These are phyloP conservation scores for Ariopsis seemanni DNA, from an alignment of 2,113 vertebrate species.

Conservation along the genomic window DNA sequence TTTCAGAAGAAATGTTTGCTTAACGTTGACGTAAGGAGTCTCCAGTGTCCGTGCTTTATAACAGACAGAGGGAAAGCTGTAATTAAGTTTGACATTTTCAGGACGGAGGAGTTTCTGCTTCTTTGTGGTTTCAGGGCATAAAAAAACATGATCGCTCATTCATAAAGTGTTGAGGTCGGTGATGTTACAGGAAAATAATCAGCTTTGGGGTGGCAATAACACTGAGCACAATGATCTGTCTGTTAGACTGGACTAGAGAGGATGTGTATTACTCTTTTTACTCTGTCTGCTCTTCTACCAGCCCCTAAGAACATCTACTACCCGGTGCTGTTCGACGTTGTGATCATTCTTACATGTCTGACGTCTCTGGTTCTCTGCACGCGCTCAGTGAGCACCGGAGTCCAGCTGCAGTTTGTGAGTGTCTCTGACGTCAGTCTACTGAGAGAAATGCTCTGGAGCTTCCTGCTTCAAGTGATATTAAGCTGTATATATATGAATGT, in stretches of 20 bases:
- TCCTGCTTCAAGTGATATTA: neutral
- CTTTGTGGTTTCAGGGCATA: neutral
- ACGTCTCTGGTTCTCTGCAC: slow-evolving; percentile 81
- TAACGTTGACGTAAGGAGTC: neutral
- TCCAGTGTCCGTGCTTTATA: neutral
- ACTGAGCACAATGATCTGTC: neutral
- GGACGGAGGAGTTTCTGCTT: neutral
- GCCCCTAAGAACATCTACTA: slow-evolving; percentile 84
- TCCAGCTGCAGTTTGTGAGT: slow-evolving; percentile 83
- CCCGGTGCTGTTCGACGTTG: slow-evolving; percentile 86
- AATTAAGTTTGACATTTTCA: neutral
- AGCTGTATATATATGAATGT: neutral
- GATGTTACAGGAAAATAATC: neutral
- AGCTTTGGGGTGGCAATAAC: neutral
- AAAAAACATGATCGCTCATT: neutral
- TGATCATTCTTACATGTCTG: slow-evolving; percentile 85
- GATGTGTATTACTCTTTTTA: neutral
- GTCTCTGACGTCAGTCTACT: neutral
- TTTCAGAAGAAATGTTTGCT: no score
- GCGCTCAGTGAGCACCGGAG: slow-evolving; percentile 84
- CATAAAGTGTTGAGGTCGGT: neutral
- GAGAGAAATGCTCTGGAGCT: neutral
- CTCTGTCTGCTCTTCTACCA: slow-evolving; percentile 57
- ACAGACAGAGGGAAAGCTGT: neutral
- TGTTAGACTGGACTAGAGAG: neutral